phyloP scores from a whole-genome alignment of 2,113 vertebrate genomes.

The Eptesicus fuscus region DNA sequence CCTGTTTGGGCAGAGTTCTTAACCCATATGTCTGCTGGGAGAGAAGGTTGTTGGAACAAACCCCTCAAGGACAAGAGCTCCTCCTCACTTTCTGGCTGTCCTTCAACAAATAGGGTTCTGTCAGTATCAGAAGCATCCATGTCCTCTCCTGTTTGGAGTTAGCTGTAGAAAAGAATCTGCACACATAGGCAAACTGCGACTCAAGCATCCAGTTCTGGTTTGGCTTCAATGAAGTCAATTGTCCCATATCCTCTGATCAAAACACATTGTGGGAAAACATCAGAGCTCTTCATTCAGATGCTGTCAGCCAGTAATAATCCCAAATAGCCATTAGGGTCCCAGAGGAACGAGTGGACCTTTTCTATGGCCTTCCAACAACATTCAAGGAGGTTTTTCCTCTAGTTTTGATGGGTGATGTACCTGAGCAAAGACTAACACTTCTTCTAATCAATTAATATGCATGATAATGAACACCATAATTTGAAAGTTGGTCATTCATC shows the following conservation, averaged over 20 bases:
- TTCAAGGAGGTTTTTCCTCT: not conserved
- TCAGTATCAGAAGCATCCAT: not conserved
- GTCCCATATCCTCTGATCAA: not conserved
- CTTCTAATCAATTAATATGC: not conserved
- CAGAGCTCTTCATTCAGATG: not conserved
- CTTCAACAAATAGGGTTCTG: conserved; percentile 44
- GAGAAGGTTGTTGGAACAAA: conserved; percentile 4
- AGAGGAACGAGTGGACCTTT: not conserved
- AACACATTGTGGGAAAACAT: not conserved
- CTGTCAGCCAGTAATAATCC: not conserved
- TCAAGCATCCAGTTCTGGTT: conserved; percentile 18
- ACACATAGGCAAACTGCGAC: not conserved
- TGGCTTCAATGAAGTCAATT: conserved; percentile 36
- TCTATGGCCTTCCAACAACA: not conserved
- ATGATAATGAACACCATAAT: not conserved
- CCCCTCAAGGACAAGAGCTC: not conserved
- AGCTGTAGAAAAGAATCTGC: conserved; percentile 39
- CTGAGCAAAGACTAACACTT: not conserved
- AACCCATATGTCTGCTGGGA: not conserved
- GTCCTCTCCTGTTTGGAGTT: conserved; percentile 45
- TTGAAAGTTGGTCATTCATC: not conserved
- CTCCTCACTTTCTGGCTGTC: conserved; percentile 37
- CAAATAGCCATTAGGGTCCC: not conserved
- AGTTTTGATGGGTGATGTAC: not conserved
- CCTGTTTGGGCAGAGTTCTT: not conserved